Evolutionary conservation across 2,797 vertebrate species (phyloP), one percentile per base, ranked within the genome.

Genomic region (Echeneis naucrates): DNA sequence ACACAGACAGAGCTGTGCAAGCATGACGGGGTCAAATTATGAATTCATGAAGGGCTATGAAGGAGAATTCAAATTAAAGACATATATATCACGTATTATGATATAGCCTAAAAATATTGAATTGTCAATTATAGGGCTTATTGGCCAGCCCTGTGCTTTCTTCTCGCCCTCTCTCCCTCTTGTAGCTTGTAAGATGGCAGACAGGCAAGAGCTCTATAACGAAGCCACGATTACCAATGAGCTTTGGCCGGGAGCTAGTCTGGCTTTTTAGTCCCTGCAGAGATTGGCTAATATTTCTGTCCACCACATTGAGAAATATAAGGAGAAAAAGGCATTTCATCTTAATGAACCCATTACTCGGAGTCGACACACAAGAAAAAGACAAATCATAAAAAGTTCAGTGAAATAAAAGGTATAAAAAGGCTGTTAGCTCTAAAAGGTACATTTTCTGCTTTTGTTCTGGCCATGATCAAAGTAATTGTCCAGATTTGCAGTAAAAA

Each of bases 381-480:
- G 72, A 66, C 82, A 85, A 85, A 88, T 75, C 77, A 75, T 91
- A 86, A 72, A 72, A 91, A 87, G 76, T 81, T 77, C 56, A 53
- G 73, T 80, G 78, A 83, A 85, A 77, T 85, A 80, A 86, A 81
- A 78, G 64, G 78, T 79, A 84, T 85, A 81, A 87, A n/a, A 90
- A 82, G 68, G 61, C 74, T 81, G 81, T 91, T 87, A 65, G 81
- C 75, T 77, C 69, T 92, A 85, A 91, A 92, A 92, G 72, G 71
- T 78, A 88, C 70, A 88, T 93, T 92, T 92, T 82, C 87, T 89
- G 75, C 80, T 87, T 93, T 89, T 92, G 85, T 92, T 88, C 82
- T 89, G 51, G 76, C 74, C 67, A 61, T 88, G 80, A 85, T 90
- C 27, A 65, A 83, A 75, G 82, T 83, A 89, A 86, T 89, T 82